Conservation (phyloP, 2,113 vertebrate species). For the Podocnemis expansa region DNA sequence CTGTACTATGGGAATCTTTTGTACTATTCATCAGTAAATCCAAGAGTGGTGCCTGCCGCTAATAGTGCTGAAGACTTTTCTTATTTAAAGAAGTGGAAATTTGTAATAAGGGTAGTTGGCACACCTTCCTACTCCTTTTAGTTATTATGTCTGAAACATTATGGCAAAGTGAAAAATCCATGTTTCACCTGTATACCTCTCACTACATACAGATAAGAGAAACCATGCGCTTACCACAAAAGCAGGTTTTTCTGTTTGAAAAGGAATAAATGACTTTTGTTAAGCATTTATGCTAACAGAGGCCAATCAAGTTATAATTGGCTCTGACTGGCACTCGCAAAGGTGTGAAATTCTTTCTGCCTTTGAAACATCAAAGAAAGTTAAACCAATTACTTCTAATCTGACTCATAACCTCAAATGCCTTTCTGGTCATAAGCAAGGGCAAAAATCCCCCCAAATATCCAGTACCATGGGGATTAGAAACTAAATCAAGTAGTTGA, state of each 20-base stretch:
- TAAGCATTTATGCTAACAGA: background rate
- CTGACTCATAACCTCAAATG: background rate
- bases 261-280: background rate
- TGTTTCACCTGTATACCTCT: background rate
- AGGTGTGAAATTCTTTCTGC: background rate
- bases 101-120: background rate
- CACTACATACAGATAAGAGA: background rate
- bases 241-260: background rate
- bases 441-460: background rate
- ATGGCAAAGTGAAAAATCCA: background rate
- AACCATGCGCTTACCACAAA: background rate
- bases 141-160: background rate
- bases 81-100: background rate
- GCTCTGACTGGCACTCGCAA: background rate
- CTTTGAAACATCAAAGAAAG: background rate
- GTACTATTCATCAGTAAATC: background rate
- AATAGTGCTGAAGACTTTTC: background rate
- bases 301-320: background rate
- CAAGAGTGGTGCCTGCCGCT: background rate
- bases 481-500: background rate
- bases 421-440: background rate
- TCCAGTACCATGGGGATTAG: background rate
- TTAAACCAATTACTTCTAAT: background rate
- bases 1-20: background rate
- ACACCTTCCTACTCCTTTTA: background rate